These are phyloP conservation scores for Erethizon dorsatum DNA, from an alignment of 2,797 vertebrate genomes.

Conservation along the genomic window DNA sequence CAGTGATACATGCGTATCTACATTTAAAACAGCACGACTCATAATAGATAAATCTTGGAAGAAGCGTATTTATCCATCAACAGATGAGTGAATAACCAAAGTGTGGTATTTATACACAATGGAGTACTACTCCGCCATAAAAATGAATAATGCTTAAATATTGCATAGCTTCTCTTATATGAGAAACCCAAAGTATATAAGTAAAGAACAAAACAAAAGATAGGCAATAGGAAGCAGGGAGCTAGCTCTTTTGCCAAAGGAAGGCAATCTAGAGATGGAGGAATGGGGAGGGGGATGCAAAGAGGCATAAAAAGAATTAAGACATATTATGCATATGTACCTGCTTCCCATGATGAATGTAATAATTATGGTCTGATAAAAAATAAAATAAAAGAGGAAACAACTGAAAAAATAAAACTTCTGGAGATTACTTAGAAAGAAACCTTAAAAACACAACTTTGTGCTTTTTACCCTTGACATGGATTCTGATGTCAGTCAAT, in stretches of 20 bases:
- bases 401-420: background rate
- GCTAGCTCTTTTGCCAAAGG: background rate
- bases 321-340: background rate
- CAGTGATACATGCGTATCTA: background rate
- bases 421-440: background rate
- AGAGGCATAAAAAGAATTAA: background rate
- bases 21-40: background rate
- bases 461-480: background rate
- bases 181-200: background rate
- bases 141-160: background rate
- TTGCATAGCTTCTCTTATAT: background rate
- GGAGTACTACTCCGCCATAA: background rate
- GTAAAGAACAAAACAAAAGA: background rate
- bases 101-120: background rate
- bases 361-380: background rate
- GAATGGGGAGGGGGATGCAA: background rate
- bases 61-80: background rate
- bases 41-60: background rate
- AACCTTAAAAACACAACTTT: background rate
- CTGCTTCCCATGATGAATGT: background rate
- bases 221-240: background rate
- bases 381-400: background rate
- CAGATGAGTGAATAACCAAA: background rate
- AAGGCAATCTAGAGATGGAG: background rate
- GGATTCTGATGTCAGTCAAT: conserved; percentile 25